A percentile compares a stretch with the other conserved stretches of the same genome.
Evolutionary conservation across 2,113 vertebrate species (phyloP).

Genomic region (Panthera uncia): DNA sequence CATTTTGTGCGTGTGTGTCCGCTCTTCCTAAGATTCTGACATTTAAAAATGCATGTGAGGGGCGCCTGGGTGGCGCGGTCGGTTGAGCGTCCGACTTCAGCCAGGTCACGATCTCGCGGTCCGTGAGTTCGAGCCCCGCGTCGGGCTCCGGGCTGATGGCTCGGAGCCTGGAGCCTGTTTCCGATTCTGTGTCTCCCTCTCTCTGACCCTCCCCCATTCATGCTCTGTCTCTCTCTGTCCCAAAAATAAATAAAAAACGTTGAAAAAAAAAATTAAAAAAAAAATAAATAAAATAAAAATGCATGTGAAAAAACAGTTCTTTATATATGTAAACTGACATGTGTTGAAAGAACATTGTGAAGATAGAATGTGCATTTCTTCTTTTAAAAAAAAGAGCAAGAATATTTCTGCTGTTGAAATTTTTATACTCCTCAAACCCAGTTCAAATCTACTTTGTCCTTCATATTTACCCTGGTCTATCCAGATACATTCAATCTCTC

Average conservation of each 20-base stretch:
- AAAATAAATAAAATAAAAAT: too few relatives aligned
- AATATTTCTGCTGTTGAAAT: neutral
- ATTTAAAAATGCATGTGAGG: neutral
- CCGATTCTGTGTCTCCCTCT: too few relatives aligned
- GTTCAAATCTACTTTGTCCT: neutral
- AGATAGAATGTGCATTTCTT: neutral
- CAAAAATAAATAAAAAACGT: too few relatives aligned
- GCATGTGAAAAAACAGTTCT: neutral
- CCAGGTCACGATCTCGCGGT: too few relatives aligned
- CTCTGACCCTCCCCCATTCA: too few relatives aligned
- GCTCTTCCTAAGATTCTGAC: neutral
- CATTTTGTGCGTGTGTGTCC: neutral
- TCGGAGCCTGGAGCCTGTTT: too few relatives aligned
- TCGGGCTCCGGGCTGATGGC: too few relatives aligned
- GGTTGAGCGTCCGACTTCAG: too few relatives aligned
- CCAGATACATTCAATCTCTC: neutral
- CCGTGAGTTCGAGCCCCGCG: too few relatives aligned
- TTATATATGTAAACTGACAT: neutral
- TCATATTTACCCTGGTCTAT: neutral
- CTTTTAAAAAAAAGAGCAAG: neutral
- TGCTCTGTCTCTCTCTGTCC: too few relatives aligned
- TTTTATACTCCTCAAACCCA: neutral
- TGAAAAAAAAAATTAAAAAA: too few relatives aligned
- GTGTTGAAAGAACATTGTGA: neutral
- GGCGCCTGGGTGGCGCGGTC: too few relatives aligned